A percentile compares a stretch with the other conserved stretches of the same genome.
phyloP scores from a whole-genome alignment of 2,797 vertebrate species.

The Eleutherodactylus coqui region DNA sequence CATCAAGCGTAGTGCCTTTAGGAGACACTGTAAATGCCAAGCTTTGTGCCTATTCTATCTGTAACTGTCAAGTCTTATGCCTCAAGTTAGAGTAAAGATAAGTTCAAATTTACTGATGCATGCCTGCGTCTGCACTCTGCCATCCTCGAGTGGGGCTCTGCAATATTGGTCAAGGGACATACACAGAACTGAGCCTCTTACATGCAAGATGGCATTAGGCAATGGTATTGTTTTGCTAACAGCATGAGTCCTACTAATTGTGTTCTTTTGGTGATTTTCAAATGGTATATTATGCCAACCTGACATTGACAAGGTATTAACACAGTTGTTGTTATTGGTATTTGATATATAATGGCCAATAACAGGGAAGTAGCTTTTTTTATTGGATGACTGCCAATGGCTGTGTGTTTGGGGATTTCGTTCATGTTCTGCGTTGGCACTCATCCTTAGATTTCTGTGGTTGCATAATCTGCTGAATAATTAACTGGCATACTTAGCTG shows the following conservation, averaged over 20 bases:
- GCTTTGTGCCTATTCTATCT: too few relatives aligned
- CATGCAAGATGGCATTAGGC: background rate
- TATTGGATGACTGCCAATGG: background rate
- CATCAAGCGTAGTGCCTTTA: too few relatives aligned
- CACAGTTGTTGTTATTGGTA: background rate
- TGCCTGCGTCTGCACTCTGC: too few relatives aligned
- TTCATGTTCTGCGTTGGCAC: background rate
- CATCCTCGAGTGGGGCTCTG: too few relatives aligned
- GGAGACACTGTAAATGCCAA: too few relatives aligned
- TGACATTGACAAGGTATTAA: background rate
- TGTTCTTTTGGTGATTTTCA: background rate
- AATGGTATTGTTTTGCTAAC: background rate
- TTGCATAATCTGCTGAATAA: slow-evolving; percentile 11
- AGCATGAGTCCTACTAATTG: background rate
- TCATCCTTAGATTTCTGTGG: background rate
- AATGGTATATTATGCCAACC: background rate
- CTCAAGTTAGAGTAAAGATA: too few relatives aligned
- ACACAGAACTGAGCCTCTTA: too few relatives aligned
- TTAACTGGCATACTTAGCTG: background rate
- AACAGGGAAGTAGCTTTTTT: background rate
- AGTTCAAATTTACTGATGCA: too few relatives aligned
- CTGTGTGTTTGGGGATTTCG: background rate
- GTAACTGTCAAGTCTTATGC: too few relatives aligned
- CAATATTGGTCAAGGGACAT: too few relatives aligned
- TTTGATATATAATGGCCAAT: background rate